These are phyloP conservation scores for Andrena camellia DNA, from an alignment of 2,888 invertebrate genomes.

Conservation along the genomic window DNA sequence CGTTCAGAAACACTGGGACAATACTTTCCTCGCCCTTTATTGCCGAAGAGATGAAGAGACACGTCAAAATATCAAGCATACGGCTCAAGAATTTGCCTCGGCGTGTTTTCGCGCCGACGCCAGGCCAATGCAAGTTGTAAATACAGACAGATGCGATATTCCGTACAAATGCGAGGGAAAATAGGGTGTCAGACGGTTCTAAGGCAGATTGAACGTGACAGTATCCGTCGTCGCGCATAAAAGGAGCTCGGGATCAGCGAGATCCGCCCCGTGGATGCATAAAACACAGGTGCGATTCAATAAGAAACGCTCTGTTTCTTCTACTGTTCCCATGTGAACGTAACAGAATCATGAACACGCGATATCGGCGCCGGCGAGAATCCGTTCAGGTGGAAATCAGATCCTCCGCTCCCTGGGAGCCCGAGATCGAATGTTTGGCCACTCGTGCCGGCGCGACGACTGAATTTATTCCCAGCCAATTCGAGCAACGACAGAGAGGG, in stretches of 20 bases:
- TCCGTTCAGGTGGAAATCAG: slow-evolving; percentile 40
- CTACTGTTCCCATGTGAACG: slow-evolving; percentile 17
- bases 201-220: neutral
- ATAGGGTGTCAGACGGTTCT: neutral
- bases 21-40: too few species aligned
- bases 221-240: slow-evolving; percentile 1
- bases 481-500: slow-evolving; percentile 5
- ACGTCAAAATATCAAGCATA: too few species aligned
- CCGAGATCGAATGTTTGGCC: slow-evolving; percentile 35
- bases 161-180: neutral
- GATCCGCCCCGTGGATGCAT: neutral
- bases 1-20: too few species aligned
- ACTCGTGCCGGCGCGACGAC: neutral
- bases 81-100: too few species aligned
- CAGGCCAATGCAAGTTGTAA: too few species aligned
- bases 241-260: slow-evolving; percentile 19
- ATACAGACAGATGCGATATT: too few species aligned
- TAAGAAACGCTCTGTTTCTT: slow-evolving; percentile 25
- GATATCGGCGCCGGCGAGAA: neutral
- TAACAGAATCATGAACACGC: slow-evolving; percentile 35
- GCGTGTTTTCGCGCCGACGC: too few species aligned
- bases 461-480: slow-evolving; percentile 51
- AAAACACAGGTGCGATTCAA: slow-evolving; percentile 3
- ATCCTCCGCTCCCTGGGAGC: slow-evolving; percentile 2
- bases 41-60: too few species aligned